Evolutionary conservation across 2,797 vertebrate genomes (phyloP), one percentile per base, ranked within the genome.

Genomic region (Pelochelys cantorii): DNA sequence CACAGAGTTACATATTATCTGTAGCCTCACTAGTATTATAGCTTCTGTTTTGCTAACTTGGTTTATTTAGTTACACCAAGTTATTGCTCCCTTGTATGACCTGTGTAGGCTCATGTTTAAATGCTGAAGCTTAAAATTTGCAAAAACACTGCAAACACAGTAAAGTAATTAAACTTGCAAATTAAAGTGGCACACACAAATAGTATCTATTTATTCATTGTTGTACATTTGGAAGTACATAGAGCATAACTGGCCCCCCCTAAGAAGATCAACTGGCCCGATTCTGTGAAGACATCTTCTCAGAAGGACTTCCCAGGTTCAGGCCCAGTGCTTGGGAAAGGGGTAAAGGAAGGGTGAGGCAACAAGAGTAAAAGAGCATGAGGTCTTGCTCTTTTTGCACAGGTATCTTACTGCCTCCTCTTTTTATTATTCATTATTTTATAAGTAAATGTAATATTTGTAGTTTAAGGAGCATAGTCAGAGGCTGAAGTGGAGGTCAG

Each of bases 261-360:
- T 34, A 68, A 68, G 31, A 20, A 20, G 11, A 84, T 12, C 5
- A 88, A 17, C 7, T 1, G 1, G 22, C 12, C 17, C 59, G 42
- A 0, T 22, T 17, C 68, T 25, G 3, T 75, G 84, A 85, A 31
- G 3, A 5, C 15, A 83, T 7, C 59, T 54, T 83, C 56, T 83
- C 42, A 91, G n/a, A 84, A 91, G 6, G 2, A 6, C 87, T n/a
- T 42, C n/a, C 71, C 18, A 12, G 0, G 15, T 60, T 74, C 83
- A 80, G 92, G 31, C 9, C 0, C 34, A 0, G 11, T 1, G 1
- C 68, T 34, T 71, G 5, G 3, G 74, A 31, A 31, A 27, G 27
- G 29, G 13, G 65, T 82, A 85, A 82, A 83, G 5, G 31, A 60
- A 93, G 88, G 5, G 2, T 13, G 56, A 34, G 34, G 29, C 42